A percentile compares a stretch with the other conserved stretches of the same genome.
Evolutionary conservation across 2,113 vertebrate species (phyloP).

Genomic region (Protobothrops mucrosquamatus): DNA sequence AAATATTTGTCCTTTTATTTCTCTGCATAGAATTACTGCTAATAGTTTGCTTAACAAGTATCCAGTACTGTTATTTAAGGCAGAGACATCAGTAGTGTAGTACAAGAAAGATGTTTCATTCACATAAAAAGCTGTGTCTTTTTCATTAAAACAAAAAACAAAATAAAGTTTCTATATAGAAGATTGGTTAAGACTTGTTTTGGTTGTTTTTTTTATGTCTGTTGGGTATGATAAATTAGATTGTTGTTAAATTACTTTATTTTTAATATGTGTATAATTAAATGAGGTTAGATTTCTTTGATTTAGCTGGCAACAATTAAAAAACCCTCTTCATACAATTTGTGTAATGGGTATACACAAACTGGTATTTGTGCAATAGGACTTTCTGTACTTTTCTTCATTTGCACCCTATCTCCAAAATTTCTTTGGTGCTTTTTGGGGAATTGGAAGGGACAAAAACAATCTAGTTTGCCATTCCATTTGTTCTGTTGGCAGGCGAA

Average conservation of each 20-base stretch:
- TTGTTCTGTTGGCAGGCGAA: not conserved
- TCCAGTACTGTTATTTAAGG: not conserved
- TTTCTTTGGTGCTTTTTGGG: not conserved
- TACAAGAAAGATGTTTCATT: not conserved
- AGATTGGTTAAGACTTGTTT: not conserved
- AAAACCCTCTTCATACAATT: not conserved
- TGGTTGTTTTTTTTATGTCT: not conserved
- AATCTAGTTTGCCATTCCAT: not conserved
- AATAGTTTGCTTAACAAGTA: not conserved
- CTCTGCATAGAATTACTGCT: not conserved
- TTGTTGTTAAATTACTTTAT: conserved; percentile 7
- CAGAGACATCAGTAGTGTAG: not conserved
- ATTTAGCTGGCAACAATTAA: conserved; percentile 40
- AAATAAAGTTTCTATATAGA: conserved; percentile 10
- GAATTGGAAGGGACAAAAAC: not conserved
- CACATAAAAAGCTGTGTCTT: not conserved
- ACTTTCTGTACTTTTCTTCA: not conserved
- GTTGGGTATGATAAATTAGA: not conserved
- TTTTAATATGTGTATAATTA: not conserved
- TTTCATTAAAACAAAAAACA: not conserved
- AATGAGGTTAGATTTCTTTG: conserved; percentile 46
- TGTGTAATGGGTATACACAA: not conserved
- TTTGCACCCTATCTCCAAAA: not conserved
- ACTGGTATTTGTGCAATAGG: not conserved
- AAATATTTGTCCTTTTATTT: not conserved